These are phyloP conservation scores for Eristalinus sepulchralis DNA, from an alignment of 2,888 invertebrate species.

Conservation along the genomic window DNA sequence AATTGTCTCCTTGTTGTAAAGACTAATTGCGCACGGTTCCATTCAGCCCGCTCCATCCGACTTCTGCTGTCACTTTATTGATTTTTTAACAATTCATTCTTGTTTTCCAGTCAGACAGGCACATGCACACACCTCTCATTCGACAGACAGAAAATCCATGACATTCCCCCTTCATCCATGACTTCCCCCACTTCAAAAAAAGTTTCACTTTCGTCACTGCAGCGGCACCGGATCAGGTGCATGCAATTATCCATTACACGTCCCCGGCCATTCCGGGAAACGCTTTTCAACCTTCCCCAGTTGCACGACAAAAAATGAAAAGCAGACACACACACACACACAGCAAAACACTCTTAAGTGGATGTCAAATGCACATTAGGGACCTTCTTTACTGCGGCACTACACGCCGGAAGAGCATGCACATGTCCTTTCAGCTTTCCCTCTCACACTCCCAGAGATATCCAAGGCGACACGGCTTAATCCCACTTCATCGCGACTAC, in stretches of 20 bases:
- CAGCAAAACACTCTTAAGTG: constrained; percentile 6
- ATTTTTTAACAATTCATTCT: background rate
- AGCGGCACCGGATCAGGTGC: constrained; percentile 9
- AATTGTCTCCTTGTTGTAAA: background rate
- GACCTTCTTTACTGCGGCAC: background rate
- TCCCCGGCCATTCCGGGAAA: background rate
- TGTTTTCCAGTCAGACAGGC: background rate
- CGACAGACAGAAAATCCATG: constrained; percentile 9
- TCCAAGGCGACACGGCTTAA: constrained; percentile 2
- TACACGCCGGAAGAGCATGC: constrained; percentile 1
- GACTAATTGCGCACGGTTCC: background rate
- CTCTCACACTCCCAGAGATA: too few relatives aligned
- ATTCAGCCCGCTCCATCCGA: background rate
- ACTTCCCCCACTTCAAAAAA: constrained; percentile 4
- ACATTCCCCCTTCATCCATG: constrained; percentile 7
- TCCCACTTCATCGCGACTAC: constrained; percentile 18
- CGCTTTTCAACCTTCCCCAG: background rate
- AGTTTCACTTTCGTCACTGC: constrained; percentile 26
- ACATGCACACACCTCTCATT: background rate
- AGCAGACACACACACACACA: too few relatives aligned
- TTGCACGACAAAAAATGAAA: background rate
- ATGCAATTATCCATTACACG: constrained; percentile 27
- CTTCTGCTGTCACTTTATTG: background rate
- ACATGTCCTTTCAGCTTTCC: constrained; percentile 1
- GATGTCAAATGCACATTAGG: constrained; percentile 36